A percentile compares a stretch with the other conserved stretches of the same genome.
Conservation (phyloP, 2,113 vertebrate species). For the Asarcornis scutulata region DNA sequence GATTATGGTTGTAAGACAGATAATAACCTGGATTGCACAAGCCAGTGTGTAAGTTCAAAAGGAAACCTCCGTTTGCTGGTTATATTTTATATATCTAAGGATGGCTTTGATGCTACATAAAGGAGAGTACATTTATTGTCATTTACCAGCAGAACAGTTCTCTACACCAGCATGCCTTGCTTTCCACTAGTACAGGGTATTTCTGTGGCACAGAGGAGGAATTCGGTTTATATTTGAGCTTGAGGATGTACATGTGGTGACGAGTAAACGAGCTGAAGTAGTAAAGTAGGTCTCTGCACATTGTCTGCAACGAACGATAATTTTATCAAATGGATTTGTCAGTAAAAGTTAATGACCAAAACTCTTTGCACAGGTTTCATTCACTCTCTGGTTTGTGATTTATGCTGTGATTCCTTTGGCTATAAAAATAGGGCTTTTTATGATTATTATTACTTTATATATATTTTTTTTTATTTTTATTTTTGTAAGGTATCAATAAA, state of each 20-base stretch:
- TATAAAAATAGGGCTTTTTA: background rate
- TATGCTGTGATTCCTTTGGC: background rate
- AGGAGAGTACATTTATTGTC: background rate
- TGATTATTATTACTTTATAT: background rate
- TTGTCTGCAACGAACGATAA: background rate
- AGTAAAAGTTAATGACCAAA: conserved; percentile 32
- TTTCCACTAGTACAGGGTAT: background rate
- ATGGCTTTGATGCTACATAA: background rate
- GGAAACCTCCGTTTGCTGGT: background rate
- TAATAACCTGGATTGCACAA: background rate
- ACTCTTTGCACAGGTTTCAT: background rate
- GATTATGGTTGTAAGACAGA: background rate
- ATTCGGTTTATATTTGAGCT: background rate
- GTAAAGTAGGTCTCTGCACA: background rate
- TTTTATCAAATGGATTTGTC: background rate
- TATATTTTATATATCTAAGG: background rate
- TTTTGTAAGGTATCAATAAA: background rate
- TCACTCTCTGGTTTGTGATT: background rate
- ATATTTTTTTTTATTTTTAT: no score
- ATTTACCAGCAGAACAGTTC: background rate
- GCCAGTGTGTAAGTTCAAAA: background rate
- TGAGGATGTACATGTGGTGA: background rate
- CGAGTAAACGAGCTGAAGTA: background rate
- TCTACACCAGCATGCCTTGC: accelerated
- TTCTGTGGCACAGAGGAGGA: background rate